These are phyloP conservation scores for Cryptus viduatorius DNA, from an alignment of 2,888 invertebrate species.

Conservation along the genomic window DNA sequence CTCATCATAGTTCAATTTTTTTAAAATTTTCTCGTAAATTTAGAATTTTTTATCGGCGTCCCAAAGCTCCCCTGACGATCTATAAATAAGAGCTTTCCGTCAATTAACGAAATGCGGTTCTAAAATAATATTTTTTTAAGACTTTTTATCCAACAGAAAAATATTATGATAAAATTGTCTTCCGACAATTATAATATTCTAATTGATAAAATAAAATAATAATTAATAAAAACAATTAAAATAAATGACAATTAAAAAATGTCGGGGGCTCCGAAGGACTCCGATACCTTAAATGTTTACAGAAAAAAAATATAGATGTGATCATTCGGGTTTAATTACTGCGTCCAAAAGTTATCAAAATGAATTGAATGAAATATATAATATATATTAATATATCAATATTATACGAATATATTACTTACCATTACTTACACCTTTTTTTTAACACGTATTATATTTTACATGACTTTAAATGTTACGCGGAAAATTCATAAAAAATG, in stretches of 20 bases:
- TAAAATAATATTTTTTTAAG: neutral
- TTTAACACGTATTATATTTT: neutral
- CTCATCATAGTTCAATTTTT: slow-evolving; percentile 31
- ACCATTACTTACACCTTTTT: neutral
- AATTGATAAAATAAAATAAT: neutral
- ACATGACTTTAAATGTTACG: too few relatives aligned
- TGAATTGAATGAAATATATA: neutral
- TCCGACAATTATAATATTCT: neutral
- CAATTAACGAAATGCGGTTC: neutral
- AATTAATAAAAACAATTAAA: neutral
- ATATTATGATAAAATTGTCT: neutral
- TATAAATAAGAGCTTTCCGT: neutral
- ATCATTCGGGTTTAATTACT: neutral
- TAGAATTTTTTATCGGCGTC: neutral
- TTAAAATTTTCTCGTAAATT: neutral
- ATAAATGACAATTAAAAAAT: neutral
- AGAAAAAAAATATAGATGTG: neutral
- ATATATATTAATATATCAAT: too few relatives aligned
- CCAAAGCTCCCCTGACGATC: neutral
- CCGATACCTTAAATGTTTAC: neutral
- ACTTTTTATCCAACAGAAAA: neutral
- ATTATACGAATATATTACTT: too few relatives aligned
- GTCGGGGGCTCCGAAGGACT: neutral
- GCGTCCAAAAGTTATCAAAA: neutral
- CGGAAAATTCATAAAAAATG: too few relatives aligned